These are phyloP conservation scores for Pammene aurita DNA, from an alignment of 2,888 invertebrate species.

Conservation along the genomic window DNA sequence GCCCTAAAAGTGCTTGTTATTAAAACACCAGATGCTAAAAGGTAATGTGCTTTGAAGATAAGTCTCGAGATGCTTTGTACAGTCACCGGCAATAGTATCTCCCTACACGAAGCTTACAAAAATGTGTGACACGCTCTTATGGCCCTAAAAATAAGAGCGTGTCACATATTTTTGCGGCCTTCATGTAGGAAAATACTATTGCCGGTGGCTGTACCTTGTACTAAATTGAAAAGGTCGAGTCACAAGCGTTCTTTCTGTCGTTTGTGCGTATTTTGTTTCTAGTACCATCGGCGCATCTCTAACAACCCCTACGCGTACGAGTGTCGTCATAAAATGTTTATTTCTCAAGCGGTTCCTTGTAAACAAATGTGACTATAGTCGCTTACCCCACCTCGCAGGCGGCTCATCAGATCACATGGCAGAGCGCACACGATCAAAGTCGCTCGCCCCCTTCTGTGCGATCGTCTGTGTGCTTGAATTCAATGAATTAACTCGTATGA, in stretches of 20 bases:
- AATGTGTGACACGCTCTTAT: no score
- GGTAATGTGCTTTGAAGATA: conserved; percentile 20
- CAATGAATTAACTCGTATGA: conserved; percentile 75
- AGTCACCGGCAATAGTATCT: no score
- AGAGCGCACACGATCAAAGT: conserved; percentile 79
- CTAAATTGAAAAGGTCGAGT: conserved; percentile 19
- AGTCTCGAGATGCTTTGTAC: not conserved
- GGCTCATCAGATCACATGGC: conserved; percentile 74
- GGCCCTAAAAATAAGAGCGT: no score
- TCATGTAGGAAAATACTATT: no score
- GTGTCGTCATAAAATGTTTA: conserved; percentile 43
- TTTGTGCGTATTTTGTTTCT: conserved; percentile 18
- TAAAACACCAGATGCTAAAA: conserved; percentile 14
- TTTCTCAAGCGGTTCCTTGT: conserved; percentile 49
- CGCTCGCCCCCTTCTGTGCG: conserved; percentile 61
- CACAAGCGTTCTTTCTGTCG: conserved; percentile 9
- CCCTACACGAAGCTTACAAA: no score
- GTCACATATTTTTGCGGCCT: no score
- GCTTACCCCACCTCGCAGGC: conserved; percentile 55
- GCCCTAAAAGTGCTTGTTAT: not conserved
- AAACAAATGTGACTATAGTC: conserved; percentile 48
- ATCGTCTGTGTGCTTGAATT: conserved; percentile 70
- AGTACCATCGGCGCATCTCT: conserved; percentile 15
- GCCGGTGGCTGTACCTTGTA: not conserved
- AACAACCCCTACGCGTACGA: conserved; percentile 8